A percentile compares a stretch with the other conserved stretches of the same genome.
phyloP scores from a whole-genome alignment of 2,113 vertebrate genomes.

The Lipotes vexillifer region DNA sequence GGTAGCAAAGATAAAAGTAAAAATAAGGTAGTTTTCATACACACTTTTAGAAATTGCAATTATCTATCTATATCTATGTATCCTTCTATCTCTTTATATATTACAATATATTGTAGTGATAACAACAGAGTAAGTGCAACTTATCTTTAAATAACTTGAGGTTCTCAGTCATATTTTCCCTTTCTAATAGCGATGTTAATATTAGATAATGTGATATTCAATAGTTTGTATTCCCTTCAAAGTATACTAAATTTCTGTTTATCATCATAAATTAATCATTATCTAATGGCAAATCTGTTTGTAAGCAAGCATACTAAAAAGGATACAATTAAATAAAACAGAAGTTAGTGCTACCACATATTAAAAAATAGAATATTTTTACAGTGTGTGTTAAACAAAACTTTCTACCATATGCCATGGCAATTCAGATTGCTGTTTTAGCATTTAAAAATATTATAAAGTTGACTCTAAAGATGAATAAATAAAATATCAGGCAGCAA shows the following conservation, averaged over 20 bases:
- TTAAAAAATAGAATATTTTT: not conserved
- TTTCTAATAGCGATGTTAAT: not conserved
- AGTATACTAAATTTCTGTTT: not conserved
- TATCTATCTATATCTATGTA: not conserved
- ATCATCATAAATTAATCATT: not conserved
- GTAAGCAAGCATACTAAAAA: not conserved
- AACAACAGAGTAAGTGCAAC: not conserved
- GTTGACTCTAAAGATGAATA: not conserved
- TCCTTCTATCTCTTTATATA: not conserved
- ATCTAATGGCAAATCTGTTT: not conserved
- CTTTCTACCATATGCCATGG: not conserved
- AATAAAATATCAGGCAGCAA: not conserved
- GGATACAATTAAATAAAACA: constrained; percentile 28
- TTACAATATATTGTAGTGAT: not conserved
- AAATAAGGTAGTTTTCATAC: not conserved
- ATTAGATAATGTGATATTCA: not conserved
- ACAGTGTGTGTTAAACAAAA: not conserved
- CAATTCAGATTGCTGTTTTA: not conserved
- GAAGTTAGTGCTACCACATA: not conserved
- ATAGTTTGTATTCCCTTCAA: not conserved
- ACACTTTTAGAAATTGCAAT: not conserved
- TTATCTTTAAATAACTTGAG: not conserved
- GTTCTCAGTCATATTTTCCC: not conserved
- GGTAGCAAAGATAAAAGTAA: not conserved
- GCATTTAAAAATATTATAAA: not conserved